Evolutionary conservation across 2,113 vertebrate species (phyloP), one percentile per base, ranked within the genome.

Genomic region (Actenoides lindsayi): DNA sequence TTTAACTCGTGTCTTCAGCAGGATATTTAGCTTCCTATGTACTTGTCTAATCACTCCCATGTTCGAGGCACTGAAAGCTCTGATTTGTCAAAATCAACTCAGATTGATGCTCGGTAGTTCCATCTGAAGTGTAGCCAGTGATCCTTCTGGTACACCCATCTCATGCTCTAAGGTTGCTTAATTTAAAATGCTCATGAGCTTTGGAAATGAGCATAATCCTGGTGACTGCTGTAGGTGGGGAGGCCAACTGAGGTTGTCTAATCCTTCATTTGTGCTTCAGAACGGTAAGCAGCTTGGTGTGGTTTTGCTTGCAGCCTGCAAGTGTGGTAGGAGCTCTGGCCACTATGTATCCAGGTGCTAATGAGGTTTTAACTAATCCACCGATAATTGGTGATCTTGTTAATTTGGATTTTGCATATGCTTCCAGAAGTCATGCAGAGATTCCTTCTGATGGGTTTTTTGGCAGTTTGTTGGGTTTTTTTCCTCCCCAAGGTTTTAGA

Each of bases 191-290:
- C 78, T 91, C 25, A 0, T 14, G 92, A 79, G 79, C 39, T 89
- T 71, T 87, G 90, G 83, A 68, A 89, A 46, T 53, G 27, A 76
- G 17, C 30, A 11, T 69, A 93, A 83, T 96, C 73, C 69, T 89
- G 64, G 68, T 80, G 85, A 39, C 63, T 77, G 54, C 80, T 59
- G 44, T 21, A 51, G 83, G 65, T 33, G 25, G 54, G 64, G 73
- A 87, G 33, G 53, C 63, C 50, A 62, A 5, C 46, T 85, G 57
- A 62, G 37, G 11, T 28, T 28, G 62, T 24, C 86, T 89, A 87
- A 92, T 95, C 92, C 90, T 87, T 62, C 69, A 18, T 60, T 89
- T 89, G 89, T 89, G 88, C 69, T 81, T 83, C 56, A 37, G 65
- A 62, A 67, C 37, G 80, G 75, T 93, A 89, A 96, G 86, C 74